Evolutionary conservation across 2,888 invertebrate species (phyloP).

Genomic region (Eupeodes luniger): DNA sequence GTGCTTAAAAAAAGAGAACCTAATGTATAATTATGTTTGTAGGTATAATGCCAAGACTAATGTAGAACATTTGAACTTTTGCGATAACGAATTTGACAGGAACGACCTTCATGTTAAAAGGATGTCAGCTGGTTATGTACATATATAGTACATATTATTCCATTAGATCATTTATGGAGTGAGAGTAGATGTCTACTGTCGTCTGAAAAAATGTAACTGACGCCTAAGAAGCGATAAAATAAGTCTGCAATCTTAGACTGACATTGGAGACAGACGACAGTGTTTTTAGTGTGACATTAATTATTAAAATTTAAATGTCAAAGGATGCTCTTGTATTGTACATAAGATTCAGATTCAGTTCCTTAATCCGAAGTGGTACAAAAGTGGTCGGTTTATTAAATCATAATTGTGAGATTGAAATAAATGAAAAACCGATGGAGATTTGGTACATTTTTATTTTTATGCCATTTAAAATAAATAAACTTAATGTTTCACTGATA

Average conservation of each 20-base stretch:
- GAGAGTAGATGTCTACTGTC: background rate
- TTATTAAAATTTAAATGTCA: background rate
- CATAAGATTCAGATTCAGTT: background rate
- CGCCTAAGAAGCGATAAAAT: slow-evolving; percentile 8
- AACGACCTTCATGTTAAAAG: slow-evolving; percentile 20
- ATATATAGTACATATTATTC: background rate
- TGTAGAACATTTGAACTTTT: slow-evolving; percentile 3
- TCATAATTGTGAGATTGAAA: background rate
- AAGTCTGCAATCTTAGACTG: background rate
- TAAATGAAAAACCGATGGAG: background rate
- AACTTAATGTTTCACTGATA: background rate
- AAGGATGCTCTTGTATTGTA: background rate
- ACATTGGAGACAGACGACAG: background rate
- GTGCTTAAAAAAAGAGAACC: slow-evolving; percentile 2
- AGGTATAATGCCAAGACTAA: background rate
- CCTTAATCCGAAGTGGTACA: background rate
- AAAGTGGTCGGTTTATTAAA: background rate
- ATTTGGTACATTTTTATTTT: background rate
- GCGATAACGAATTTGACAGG: slow-evolving; percentile 19
- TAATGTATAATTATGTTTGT: too few species aligned
- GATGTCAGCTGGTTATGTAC: background rate
- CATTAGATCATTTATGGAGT: background rate
- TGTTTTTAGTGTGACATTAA: background rate
- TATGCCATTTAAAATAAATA: background rate
- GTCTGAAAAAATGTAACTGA: background rate